A percentile compares a stretch with the other conserved stretches of the same genome.
These are phyloP conservation scores for Drosophila percnosoma DNA, from an alignment of 2,888 invertebrate genomes.

Conservation along the genomic window DNA sequence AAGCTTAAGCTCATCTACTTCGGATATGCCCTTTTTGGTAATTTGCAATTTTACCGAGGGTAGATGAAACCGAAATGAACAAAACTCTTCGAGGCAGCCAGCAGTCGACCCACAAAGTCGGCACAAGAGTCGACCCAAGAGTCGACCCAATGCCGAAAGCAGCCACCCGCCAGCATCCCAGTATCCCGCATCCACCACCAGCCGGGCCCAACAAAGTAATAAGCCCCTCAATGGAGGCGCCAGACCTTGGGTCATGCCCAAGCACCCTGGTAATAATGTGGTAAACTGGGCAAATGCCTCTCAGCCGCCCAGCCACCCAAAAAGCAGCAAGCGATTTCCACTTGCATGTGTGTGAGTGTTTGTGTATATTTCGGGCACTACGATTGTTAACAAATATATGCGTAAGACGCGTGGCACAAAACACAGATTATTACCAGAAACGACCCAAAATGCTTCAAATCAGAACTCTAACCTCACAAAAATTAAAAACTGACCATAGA, in stretches of 20 bases:
- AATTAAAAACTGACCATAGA: slow-evolving; percentile 10
- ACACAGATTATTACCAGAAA: slow-evolving; percentile 36
- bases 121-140: slow-evolving; percentile 26
- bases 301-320: slow-evolving; percentile 5
- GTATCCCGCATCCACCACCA: slow-evolving; percentile 2
- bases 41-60: neutral
- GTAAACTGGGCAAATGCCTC: slow-evolving; percentile 64
- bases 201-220: slow-evolving; percentile 59
- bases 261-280: slow-evolving; percentile 75
- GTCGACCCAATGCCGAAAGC: slow-evolving; percentile 19
- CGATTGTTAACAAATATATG: slow-evolving; percentile 64
- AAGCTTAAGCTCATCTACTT: neutral
- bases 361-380: slow-evolving; percentile 19
- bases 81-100: slow-evolving; percentile 47
- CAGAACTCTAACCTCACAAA: slow-evolving; percentile 3
- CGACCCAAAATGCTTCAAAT: neutral
- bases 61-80: slow-evolving; percentile 68
- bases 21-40: neutral
- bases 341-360: slow-evolving; percentile 2
- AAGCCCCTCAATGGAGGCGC: slow-evolving; percentile 72
- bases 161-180: slow-evolving; percentile 6
- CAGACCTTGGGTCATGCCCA: slow-evolving; percentile 79
- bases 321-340: slow-evolving; percentile 9
- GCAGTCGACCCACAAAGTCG: slow-evolving; percentile 27
- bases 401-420: slow-evolving; percentile 38